These are phyloP conservation scores for Gymnothorax javanicus DNA, from an alignment of 2,797 vertebrate genomes.

Conservation along the genomic window DNA sequence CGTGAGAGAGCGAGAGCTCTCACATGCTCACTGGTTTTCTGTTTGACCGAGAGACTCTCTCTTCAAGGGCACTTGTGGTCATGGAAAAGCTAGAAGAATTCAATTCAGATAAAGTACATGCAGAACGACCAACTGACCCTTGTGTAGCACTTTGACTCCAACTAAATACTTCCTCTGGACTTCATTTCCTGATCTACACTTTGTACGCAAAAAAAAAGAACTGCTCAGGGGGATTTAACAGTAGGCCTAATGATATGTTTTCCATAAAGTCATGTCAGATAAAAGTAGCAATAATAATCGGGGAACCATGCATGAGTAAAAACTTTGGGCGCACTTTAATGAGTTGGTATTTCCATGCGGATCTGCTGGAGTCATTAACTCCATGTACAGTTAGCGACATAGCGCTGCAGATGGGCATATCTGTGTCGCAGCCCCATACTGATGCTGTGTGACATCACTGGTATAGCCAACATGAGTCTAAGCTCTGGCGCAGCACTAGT, in stretches of 20 bases:
- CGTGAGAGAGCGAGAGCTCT: neutral
- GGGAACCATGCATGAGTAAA: neutral
- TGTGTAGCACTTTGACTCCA: neutral
- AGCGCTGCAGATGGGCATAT: neutral
- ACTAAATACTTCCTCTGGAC: neutral
- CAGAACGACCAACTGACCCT: neutral
- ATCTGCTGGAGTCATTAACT: slow-evolving; percentile 8
- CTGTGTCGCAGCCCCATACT: neutral
- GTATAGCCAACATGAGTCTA: neutral
- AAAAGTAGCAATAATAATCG: neutral
- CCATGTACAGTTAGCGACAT: neutral
- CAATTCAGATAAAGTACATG: neutral
- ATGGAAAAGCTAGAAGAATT: neutral
- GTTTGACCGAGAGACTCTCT: neutral
- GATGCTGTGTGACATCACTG: neutral
- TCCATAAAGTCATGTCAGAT: neutral
- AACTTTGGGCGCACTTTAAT: neutral
- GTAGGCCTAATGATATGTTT: neutral
- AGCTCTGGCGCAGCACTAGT: neutral
- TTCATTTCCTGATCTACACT: neutral
- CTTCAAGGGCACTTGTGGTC: neutral
- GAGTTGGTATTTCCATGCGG: neutral
- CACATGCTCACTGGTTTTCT: neutral
- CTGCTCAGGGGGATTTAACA: neutral
- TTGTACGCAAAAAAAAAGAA: neutral